These are phyloP conservation scores for Ramphastos sulfuratus DNA, from an alignment of 2,113 vertebrate species.

Conservation along the genomic window DNA sequence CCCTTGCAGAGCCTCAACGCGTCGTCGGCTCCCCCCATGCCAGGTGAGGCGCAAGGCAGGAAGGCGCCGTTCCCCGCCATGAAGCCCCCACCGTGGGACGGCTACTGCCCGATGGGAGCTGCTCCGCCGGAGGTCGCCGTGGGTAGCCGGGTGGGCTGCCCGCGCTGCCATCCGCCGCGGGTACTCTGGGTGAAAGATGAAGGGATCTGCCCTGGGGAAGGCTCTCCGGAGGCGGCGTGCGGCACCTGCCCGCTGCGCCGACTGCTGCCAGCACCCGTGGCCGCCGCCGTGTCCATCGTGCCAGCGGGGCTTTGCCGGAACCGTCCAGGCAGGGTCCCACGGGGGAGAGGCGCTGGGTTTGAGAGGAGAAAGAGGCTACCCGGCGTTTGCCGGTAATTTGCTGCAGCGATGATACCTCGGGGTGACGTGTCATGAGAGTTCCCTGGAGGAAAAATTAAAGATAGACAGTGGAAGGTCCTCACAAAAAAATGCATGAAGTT, in stretches of 20 bases:
- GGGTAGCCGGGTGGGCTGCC: not conserved
- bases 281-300: not conserved
- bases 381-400: not conserved
- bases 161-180: not conserved
- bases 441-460: not conserved
- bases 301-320: not conserved
- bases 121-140: not conserved
- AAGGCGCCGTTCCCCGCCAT: not conserved
- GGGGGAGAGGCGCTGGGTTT: not conserved
- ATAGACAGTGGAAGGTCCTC: not conserved
- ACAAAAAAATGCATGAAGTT: not conserved
- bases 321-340: not conserved
- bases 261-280: not conserved
- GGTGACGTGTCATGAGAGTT: not conserved
- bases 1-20: not conserved
- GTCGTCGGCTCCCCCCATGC: not conserved
- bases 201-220: not conserved
- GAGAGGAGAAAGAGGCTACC: not conserved
- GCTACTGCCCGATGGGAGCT: too few species aligned
- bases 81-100: not conserved
- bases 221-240: not conserved
- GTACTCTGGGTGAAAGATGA: accelerated
- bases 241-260: not conserved
- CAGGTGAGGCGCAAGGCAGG: constrained; percentile 39
- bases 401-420: not conserved